A percentile compares a stretch with the other conserved stretches of the same genome.
phyloP scores from a whole-genome alignment of 2,888 invertebrate genomes.

The Drosophila longiperda region DNA sequence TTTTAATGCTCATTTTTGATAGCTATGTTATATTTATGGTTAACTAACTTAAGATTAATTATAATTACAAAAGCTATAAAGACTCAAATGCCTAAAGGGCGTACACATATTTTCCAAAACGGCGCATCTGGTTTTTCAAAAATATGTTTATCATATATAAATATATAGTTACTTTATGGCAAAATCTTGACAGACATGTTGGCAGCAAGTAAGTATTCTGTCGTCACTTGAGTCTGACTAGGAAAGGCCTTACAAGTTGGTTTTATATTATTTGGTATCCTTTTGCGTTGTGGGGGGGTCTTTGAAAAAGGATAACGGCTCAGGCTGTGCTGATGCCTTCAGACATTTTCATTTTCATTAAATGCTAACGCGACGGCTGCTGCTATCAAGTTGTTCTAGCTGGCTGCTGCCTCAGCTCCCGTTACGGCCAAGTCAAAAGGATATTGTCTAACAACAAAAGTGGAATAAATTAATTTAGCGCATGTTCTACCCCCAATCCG shows the following conservation, averaged over 20 bases:
- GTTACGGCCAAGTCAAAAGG: slow-evolving; percentile 70
- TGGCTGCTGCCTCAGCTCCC: slow-evolving; percentile 46
- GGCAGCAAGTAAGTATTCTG: slow-evolving; percentile 45
- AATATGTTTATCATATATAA: slow-evolving; percentile 49
- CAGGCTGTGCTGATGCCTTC: slow-evolving; percentile 58
- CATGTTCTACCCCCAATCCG: slow-evolving; percentile 56
- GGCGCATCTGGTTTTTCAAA: slow-evolving; percentile 70
- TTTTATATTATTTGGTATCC: slow-evolving; percentile 71
- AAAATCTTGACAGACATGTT: slow-evolving; percentile 26
- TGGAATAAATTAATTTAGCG: slow-evolving; percentile 83
- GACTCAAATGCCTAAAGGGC: not conserved
- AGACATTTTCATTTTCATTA: slow-evolving; percentile 81
- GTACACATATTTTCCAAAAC: slow-evolving; percentile 44
- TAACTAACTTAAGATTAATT: not conserved
- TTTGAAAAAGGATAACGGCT: slow-evolving; percentile 73
- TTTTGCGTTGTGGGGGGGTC: slow-evolving; percentile 26
- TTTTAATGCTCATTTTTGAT: not conserved
- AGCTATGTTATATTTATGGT: not conserved
- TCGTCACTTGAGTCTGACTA: slow-evolving; percentile 70
- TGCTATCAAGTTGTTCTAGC: slow-evolving; percentile 29
- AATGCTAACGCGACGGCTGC: slow-evolving; percentile 61
- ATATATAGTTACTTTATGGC: slow-evolving; percentile 41
- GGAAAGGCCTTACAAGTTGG: slow-evolving; percentile 23
- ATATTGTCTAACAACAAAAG: slow-evolving; percentile 80
- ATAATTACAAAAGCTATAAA: not conserved